Evolutionary conservation across 1,140 invertebrate genomes (phyloP), one percentile per base, ranked within the genome.

Genomic region (Drosophila auraria): DNA sequence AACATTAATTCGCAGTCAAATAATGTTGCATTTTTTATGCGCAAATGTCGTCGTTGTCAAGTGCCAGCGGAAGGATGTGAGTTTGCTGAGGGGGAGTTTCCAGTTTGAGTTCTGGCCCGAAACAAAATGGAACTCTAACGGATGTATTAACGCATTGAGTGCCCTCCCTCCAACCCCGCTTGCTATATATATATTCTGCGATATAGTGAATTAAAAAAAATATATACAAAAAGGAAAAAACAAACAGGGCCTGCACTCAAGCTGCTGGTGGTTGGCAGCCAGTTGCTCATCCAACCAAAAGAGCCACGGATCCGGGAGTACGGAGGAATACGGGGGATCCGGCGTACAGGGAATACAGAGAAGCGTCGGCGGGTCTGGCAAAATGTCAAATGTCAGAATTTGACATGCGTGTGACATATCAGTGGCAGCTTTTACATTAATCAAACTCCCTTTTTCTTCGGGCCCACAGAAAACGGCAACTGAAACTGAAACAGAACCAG

Each of bases 401-500:
- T 93, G 92, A 93, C 90, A 92, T 92, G 90, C 92, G 83, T 93
- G 92, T 93, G 92, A 93, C 92, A 93, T 93, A 93, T 93, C 92
- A 93, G 92, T 93, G 92, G 91, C 92, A 93, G 92, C 84, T 92
- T 91, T 89, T 92, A 92, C 92, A 93, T 93, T 93, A 93, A 93
- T 93, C 92, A 93, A 93, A 93, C 92, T 92, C 91, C 83, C 91
- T 92, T 91, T 81, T 89, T 89, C 86, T 82, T 89, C 62, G 66
- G 53, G 61, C 59, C 53, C 42, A 79, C 59, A 68, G 81, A 42
- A 62, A 20, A 76, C 70, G 60, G 75, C 53, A 59, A 49, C 63
- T 51, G 74, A 61, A 49, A 61, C 56, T 33, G 64, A 54, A 58
- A 42, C 44, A 36, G 51, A 70, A 27, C 5, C 70, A 50, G 45